Evolutionary conservation across 2,888 invertebrate species (phyloP).

Genomic region (Himalopsyche anomala): DNA sequence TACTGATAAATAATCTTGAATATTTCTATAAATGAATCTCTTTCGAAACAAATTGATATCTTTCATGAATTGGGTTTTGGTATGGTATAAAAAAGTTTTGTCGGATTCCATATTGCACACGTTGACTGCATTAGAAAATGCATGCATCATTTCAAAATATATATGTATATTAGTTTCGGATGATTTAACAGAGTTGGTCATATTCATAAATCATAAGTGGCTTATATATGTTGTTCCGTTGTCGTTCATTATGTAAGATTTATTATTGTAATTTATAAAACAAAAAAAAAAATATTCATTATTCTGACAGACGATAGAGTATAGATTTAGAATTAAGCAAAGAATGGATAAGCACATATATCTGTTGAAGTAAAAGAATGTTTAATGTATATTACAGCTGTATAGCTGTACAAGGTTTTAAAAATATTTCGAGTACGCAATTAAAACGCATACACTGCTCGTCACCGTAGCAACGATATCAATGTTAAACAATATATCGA

Average conservation of each 20-base stretch:
- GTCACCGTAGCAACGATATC: no score
- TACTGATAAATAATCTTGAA: no score
- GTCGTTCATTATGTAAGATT: conserved; percentile 17
- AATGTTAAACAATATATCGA: no score
- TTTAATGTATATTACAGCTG: neutral
- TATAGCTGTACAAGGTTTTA: neutral
- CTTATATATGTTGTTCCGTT: conserved; percentile 3
- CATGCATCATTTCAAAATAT: neutral
- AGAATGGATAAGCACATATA: conserved; percentile 7
- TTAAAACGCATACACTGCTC: no score
- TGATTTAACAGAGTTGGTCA: conserved; percentile 10
- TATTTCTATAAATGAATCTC: no score
- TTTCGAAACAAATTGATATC: no score
- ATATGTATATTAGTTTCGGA: neutral
- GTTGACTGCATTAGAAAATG: no score
- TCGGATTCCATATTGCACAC: no score
- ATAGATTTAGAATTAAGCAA: conserved; percentile 26
- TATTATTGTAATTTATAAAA: neutral
- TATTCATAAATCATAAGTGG: conserved; percentile 31
- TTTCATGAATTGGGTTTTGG: no score
- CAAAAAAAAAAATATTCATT: neutral
- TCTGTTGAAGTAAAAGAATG: neutral
- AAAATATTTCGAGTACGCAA: neutral
- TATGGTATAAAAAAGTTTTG: no score
- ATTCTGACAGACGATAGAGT: neutral